Evolutionary conservation across 2,113 vertebrate genomes (phyloP), one percentile per base, ranked within the genome.

Genomic region (Promerops cafer): DNA sequence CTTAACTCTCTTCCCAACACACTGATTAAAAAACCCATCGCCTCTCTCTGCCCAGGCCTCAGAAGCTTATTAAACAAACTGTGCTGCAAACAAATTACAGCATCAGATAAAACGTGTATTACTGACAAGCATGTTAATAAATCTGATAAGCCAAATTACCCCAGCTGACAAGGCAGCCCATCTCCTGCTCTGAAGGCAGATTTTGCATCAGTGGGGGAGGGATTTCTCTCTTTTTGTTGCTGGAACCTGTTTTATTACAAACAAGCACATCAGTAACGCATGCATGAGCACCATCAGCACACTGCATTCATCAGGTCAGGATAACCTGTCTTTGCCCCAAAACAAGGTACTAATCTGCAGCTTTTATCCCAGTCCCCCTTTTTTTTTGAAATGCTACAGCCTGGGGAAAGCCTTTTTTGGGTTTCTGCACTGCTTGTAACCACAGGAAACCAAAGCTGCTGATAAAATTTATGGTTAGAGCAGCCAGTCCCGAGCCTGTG

Each of bases 1-100:
- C 68, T 83, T 30, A 26, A 23, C 21, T 27, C 60, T 87, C 59
- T 47, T n/a, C 65, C 44, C 68, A 83, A n/a, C 39, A 18, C 13
- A 12, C 6, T 10, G 10, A 79, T 66, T 72, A 61, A 70, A 83
- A 68, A 27, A 1, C 27, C 28, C 60, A 16, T 9, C 6, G 7
- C 39, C 13, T 57, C 57, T 52, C 63, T 47, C 60, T 27, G 23
- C 80, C 24, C 57, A 57, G 70, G 31, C 69, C 54, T 70, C 91
- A 60, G 77, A 70, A 90, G 79, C 68, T 90, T 83, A 82, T 89
- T 87, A 92, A 90, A 90, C 44, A 68, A 54, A 30, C 79, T 85
- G 76, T 87, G 90, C 93, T 78, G 83, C 92, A 83, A 83, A 91
- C 93, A 90, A 95, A 95, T 93, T 75, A 88, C 70, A 94, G 91